phyloP scores from a whole-genome alignment of 2,797 vertebrate genomes.

The Todus mexicanus region DNA sequence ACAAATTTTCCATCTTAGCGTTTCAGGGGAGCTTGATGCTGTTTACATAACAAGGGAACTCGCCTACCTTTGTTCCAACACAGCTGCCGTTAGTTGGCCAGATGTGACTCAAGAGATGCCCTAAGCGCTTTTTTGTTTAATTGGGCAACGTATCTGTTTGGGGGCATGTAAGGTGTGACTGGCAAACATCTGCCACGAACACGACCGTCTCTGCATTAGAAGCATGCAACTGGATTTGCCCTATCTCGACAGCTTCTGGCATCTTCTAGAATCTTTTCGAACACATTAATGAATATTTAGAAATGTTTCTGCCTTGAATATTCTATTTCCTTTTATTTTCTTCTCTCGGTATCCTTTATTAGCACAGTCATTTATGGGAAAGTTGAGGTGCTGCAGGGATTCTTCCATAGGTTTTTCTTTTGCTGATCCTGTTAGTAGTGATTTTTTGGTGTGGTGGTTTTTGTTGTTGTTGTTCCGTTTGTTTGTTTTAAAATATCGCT shows the following conservation, averaged over 20 bases:
- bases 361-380: neutral
- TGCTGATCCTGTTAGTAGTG: neutral
- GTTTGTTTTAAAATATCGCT: neutral
- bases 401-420: neutral
- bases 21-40: conserved; percentile 22
- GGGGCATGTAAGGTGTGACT: neutral
- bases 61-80: neutral
- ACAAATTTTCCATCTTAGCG: neutral
- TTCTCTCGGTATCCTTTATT: neutral
- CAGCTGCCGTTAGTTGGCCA: conserved; percentile 25
- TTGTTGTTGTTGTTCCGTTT: too few relatives aligned
- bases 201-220: neutral
- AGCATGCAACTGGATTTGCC: neutral
- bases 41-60: neutral
- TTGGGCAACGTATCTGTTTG: conserved; percentile 20
- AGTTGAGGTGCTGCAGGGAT: neutral
- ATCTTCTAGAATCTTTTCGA: neutral
- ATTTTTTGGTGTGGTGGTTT: too few relatives aligned
- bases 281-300: neutral
- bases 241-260: neutral
- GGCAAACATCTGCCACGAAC: conserved; percentile 13
- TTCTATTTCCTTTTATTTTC: neutral
- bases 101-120: conserved; percentile 28
- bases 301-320: neutral
- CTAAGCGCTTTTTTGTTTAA: neutral